Conservation (phyloP, 2,113 vertebrate genomes). For the Antigone vipio region DNA sequence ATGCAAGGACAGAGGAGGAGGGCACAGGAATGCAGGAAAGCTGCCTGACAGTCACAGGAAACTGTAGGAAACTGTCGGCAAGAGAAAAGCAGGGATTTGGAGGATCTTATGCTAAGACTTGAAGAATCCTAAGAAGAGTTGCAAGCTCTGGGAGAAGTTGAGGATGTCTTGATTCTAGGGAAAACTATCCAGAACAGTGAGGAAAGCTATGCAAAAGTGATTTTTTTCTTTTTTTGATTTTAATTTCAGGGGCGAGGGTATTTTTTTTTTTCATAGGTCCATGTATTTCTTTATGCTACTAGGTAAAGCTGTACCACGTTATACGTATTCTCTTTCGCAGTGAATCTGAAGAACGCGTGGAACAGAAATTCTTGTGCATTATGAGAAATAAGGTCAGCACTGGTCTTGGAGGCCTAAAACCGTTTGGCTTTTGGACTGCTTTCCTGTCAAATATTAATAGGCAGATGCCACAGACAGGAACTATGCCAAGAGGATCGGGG, state of each 20-base stretch:
- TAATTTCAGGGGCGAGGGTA: neutral
- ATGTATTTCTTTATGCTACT: neutral
- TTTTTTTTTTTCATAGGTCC: no score
- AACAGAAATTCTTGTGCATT: neutral
- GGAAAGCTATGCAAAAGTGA: neutral
- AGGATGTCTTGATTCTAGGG: neutral
- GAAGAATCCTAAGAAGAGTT: neutral
- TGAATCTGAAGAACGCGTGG: accelerated
- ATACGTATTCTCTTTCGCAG: neutral
- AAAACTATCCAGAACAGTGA: neutral
- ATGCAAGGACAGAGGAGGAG: neutral
- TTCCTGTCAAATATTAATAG: neutral
- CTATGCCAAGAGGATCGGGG: neutral
- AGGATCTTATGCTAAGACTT: neutral
- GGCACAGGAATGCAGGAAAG: neutral
- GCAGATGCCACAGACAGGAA: neutral
- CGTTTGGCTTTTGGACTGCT: neutral
- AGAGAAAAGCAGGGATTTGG: neutral
- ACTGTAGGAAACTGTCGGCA: neutral
- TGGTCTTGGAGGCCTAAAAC: neutral
- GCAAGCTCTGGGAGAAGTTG: neutral
- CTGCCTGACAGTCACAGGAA: neutral
- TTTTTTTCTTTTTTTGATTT: no score
- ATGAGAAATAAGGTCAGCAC: neutral
- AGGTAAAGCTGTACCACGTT: neutral